Evolutionary conservation across 2,113 vertebrate species (phyloP).

Genomic region (Thunnus thynnus): DNA sequence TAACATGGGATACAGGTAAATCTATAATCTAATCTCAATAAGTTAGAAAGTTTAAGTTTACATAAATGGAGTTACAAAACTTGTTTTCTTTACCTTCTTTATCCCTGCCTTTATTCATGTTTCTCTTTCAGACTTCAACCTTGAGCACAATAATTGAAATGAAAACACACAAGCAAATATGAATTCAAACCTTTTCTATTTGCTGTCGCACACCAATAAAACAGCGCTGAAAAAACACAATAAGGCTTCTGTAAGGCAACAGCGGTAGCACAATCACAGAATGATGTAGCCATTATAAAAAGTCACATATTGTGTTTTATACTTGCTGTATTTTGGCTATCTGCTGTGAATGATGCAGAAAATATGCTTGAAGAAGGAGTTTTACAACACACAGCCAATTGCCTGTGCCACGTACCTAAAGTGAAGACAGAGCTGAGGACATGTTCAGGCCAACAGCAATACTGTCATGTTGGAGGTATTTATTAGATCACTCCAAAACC

Average conservation of each 20-base stretch:
- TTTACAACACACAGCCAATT: not conserved
- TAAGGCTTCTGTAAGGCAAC: not conserved
- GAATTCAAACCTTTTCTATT: not conserved
- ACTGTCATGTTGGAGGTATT: conserved; percentile 32
- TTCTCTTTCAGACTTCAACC: not conserved
- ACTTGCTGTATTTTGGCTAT: not conserved
- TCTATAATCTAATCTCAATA: no score
- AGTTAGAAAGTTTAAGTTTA: no score
- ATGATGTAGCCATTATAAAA: conserved; percentile 10
- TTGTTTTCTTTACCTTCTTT: no score
- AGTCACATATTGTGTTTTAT: not conserved
- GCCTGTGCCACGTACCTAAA: not conserved
- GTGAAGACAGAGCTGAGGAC: not conserved
- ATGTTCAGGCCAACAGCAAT: conserved; percentile 1
- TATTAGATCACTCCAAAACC: conserved; percentile 21
- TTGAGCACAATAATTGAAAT: not conserved
- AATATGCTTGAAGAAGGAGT: not conserved
- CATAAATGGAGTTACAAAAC: not conserved
- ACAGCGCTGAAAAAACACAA: not conserved
- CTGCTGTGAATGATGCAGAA: not conserved
- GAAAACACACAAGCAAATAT: not conserved
- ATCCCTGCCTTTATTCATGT: not conserved
- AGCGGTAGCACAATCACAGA: not conserved
- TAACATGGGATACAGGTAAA: no score
- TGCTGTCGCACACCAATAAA: not conserved